Evolutionary conservation across 2,888 invertebrate genomes (phyloP).

Genomic region (Drosophila mercatorum): DNA sequence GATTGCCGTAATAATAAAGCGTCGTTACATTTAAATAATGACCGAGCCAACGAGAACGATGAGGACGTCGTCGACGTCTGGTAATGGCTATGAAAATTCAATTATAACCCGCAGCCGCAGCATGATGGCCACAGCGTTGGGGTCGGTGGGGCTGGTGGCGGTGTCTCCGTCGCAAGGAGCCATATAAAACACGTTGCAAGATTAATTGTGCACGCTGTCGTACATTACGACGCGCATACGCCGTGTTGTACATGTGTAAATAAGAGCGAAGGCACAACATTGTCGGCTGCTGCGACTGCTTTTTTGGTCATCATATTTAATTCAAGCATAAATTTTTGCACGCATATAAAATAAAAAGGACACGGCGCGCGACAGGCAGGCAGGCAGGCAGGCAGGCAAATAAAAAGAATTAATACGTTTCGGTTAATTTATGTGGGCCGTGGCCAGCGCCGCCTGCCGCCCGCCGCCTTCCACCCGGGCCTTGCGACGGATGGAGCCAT

Average conservation of each 20-base stretch:
- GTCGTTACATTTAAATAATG: slow-evolving; percentile 81
- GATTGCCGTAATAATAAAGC: slow-evolving; percentile 79
- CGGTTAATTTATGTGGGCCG: slow-evolving; percentile 76
- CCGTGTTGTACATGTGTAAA: slow-evolving; percentile 78
- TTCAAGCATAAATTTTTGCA: slow-evolving; percentile 78
- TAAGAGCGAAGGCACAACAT: slow-evolving; percentile 49
- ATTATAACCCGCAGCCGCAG: slow-evolving; percentile 77
- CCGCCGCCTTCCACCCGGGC: slow-evolving; percentile 7
- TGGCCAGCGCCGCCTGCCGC: slow-evolving; percentile 16
- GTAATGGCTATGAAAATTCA: slow-evolving; percentile 81
- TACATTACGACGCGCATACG: slow-evolving; percentile 78
- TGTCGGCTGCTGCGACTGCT: slow-evolving; percentile 61
- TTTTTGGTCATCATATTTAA: slow-evolving; percentile 81
- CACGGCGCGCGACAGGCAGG: slow-evolving; percentile 19
- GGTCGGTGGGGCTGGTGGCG: neutral
- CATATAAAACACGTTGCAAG: slow-evolving; percentile 77
- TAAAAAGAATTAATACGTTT: slow-evolving; percentile 81
- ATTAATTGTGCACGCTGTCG: slow-evolving; percentile 77
- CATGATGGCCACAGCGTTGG: slow-evolving; percentile 64
- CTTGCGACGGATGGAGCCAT: slow-evolving; percentile 47
- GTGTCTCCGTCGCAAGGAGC: slow-evolving; percentile 43
- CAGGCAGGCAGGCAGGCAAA: slow-evolving; percentile 35
- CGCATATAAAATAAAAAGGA: slow-evolving; percentile 74
- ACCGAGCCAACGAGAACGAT: slow-evolving; percentile 53
- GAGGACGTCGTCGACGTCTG: slow-evolving; percentile 52